Conservation (phyloP, 2,797 vertebrate genomes). For the Sebastes jordani region DNA sequence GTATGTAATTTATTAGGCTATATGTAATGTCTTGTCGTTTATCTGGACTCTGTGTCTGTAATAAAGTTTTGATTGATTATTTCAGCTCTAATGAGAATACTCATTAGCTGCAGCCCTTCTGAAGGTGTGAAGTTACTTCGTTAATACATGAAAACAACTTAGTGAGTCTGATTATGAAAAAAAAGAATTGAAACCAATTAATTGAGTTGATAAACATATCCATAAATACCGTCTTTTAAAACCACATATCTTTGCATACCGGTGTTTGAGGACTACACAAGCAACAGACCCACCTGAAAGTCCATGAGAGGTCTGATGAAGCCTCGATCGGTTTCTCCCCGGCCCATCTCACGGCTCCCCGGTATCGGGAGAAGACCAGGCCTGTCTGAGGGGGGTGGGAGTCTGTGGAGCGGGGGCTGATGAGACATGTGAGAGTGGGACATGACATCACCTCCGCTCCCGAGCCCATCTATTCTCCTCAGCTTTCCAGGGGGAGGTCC, state of each 20-base stretch:
- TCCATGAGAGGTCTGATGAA: slow-evolving; percentile 85
- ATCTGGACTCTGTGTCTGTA: not conserved
- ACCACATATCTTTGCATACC: not conserved
- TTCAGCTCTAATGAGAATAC: not conserved
- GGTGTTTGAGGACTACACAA: not conserved
- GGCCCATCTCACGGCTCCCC: slow-evolving; percentile 59
- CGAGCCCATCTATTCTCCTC: slow-evolving; percentile 64
- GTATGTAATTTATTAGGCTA: too few species aligned
- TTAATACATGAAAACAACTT: not conserved
- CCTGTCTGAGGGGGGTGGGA: slow-evolving; percentile 55
- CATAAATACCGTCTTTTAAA: not conserved
- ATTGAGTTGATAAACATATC: not conserved
- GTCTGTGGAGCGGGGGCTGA: slow-evolving; percentile 62
- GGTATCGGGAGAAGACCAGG: slow-evolving; percentile 55
- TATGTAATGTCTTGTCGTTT: not conserved
- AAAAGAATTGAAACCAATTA: not conserved
- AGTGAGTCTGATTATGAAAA: not conserved
- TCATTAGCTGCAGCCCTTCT: not conserved
- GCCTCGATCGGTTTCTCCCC: slow-evolving; percentile 80
- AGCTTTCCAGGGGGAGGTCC: slow-evolving; percentile 74
- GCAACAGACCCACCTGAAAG: slow-evolving; percentile 73
- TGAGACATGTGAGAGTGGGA: slow-evolving; percentile 62
- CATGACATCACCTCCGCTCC: slow-evolving; percentile 27
- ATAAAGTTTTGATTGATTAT: not conserved
- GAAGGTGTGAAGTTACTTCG: not conserved